Evolutionary conservation across 2,888 invertebrate species (phyloP), one percentile per base, ranked within the genome.

Genomic region (Lamellibrachia satsuma): DNA sequence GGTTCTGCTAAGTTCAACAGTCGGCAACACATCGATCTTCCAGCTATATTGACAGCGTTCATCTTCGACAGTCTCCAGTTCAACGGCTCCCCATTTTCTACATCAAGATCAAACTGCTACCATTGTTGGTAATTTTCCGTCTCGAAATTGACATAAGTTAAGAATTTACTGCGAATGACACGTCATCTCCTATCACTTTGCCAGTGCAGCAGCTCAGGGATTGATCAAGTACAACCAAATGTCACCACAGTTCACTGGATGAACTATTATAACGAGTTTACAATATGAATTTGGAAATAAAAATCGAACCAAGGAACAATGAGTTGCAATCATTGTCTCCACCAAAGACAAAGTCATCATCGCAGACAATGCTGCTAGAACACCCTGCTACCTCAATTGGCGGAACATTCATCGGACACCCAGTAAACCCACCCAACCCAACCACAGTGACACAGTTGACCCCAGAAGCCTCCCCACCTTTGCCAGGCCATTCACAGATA

Each of bases 261-360:
- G 75, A 75, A 75, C 75, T 22, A 1, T 75, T 22, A 75, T 15
- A 75, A 75, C 75, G n/a, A 75, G 75, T 75, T 11, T 75, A 75
- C 15, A 75, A 75, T 75, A 75, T 75, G 75, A 75, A 75, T 75
- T 75, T 75, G 75, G 75, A 75, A n/a, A 75, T 75, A 15, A 75
- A 75, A 75, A 75, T 75, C 22, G 75, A 75, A 75, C 75, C 75
- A 75, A 22, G 75, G 22, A 75, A 75, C 75, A 75, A 75, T 75
- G 75, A 75, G 15, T 75, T 75, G 75, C 75, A 75, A 75, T 75
- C 75, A 75, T 75, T 75, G 75, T 75, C 75, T 75, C 22, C 75
- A n/a, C 15, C 75, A 75, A 75, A 75, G 75, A 15, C 75, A 75
- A 75, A 75, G 75, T 75, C 75, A 22, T 75, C 75, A 75, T n/a